A percentile compares a stretch with the other conserved stretches of the same genome.
Conservation (phyloP, 2,888 invertebrate genomes). For the Drosophila infuscata region DNA sequence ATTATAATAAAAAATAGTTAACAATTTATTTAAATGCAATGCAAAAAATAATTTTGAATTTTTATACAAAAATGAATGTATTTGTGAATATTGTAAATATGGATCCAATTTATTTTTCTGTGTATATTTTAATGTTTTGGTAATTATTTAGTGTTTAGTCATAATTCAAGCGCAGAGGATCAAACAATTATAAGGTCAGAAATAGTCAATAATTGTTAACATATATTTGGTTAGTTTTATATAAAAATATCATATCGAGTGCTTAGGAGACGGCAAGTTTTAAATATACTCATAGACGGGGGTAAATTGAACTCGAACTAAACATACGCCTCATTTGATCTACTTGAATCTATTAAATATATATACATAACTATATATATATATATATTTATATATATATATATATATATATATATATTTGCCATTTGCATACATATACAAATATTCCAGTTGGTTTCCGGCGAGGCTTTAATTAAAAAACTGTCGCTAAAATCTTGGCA, state of each 20-base stretch:
- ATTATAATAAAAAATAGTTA: not conserved
- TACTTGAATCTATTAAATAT: not conserved
- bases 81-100: not conserved
- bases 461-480: constrained; percentile 56
- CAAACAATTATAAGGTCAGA: not conserved
- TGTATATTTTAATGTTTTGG: not conserved
- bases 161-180: not conserved
- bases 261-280: not conserved
- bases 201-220: not conserved
- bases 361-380: not conserved
- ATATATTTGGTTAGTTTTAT: not conserved
- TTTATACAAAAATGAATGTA: not conserved
- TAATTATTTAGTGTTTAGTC: not conserved
- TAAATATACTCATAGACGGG: not conserved
- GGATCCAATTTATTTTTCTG: not conserved
- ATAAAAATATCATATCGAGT: not conserved
- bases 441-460: constrained; percentile 6
- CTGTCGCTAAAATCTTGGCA: constrained; percentile 41
- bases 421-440: constrained; percentile 1
- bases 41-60: not conserved
- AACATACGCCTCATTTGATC: not conserved
- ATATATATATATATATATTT: not conserved
- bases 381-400: not conserved
- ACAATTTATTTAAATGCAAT: not conserved
- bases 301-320: not conserved